These are phyloP conservation scores for Artemisiospiza belli DNA, from an alignment of 2,113 vertebrate genomes.

Conservation along the genomic window DNA sequence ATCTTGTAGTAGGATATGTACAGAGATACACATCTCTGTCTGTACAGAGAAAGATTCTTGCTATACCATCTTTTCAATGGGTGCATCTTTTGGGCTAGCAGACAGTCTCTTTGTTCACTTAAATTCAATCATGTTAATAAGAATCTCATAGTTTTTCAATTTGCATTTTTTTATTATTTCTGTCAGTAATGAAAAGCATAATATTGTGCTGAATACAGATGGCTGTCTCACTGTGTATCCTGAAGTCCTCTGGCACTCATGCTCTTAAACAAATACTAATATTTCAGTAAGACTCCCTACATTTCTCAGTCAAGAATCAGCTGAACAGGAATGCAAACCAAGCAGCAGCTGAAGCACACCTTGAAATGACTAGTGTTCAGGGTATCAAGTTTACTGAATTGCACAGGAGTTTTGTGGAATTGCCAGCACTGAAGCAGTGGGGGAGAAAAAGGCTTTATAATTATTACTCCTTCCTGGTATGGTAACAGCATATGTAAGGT, in stretches of 20 bases:
- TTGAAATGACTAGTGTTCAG: neutral
- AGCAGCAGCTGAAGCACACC: neutral
- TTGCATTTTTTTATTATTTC: neutral
- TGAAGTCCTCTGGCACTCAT: neutral
- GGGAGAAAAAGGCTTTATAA: neutral
- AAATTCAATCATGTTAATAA: neutral
- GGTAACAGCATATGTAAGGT: neutral
- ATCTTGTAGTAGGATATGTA: neutral
- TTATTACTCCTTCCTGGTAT: neutral
- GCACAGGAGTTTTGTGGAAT: neutral
- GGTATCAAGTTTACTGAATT: neutral
- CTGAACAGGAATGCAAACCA: neutral
- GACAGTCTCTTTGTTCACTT: neutral
- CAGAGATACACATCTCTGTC: no score
- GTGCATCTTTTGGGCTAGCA: neutral
- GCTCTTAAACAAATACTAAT: neutral
- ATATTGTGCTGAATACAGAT: neutral
- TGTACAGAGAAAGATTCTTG: neutral
- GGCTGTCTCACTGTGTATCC: neutral
- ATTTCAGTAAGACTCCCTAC: neutral
- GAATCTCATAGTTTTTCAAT: neutral
- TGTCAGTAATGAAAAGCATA: neutral
- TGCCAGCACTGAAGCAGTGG: neutral
- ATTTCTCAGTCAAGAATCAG: neutral
- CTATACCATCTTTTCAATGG: neutral